Percentiles rank a stretch among this genome's conserved stretches.
phyloP scores from a whole-genome alignment of 2,888 invertebrate genomes.

The Dilophus febrilis region DNA sequence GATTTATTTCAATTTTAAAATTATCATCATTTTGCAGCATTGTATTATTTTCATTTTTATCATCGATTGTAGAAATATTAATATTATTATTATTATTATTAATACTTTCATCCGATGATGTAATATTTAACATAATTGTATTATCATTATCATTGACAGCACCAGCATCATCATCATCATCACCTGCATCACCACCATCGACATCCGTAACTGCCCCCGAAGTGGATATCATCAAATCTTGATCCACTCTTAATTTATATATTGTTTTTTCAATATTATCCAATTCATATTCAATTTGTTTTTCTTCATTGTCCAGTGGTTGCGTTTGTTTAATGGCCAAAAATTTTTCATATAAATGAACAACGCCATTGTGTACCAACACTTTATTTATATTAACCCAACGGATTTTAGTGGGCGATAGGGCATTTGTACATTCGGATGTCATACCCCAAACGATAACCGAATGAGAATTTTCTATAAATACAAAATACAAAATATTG shows the following conservation, averaged over 20 bases:
- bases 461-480: slow-evolving; percentile 30
- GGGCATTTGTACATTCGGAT: slow-evolving; percentile 40
- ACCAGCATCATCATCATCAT: too few relatives aligned
- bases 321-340: too few relatives aligned
- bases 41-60: slow-evolving; percentile 7
- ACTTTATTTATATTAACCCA: slow-evolving; percentile 48
- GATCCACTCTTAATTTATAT: too few relatives aligned
- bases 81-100: slow-evolving; percentile 9
- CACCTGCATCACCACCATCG: too few relatives aligned
- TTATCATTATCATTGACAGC: not conserved
- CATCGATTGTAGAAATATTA: slow-evolving; percentile 6
- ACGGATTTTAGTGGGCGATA: slow-evolving; percentile 44
- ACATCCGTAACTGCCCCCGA: too few relatives aligned
- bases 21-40: too few relatives aligned
- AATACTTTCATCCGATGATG: slow-evolving; percentile 3
- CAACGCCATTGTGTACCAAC: slow-evolving; percentile 49
- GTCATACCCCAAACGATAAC: slow-evolving; percentile 48
- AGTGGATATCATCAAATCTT: too few relatives aligned
- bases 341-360: slow-evolving; percentile 23
- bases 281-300: slow-evolving; percentile 16
- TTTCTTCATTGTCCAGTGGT: slow-evolving; percentile 5
- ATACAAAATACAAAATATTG: too few relatives aligned
- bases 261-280: slow-evolving; percentile 20
- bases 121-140: not conserved
- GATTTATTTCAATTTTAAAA: too few relatives aligned